These are phyloP conservation scores for Nettapus auritus DNA, from an alignment of 2,113 vertebrate genomes.

Conservation along the genomic window DNA sequence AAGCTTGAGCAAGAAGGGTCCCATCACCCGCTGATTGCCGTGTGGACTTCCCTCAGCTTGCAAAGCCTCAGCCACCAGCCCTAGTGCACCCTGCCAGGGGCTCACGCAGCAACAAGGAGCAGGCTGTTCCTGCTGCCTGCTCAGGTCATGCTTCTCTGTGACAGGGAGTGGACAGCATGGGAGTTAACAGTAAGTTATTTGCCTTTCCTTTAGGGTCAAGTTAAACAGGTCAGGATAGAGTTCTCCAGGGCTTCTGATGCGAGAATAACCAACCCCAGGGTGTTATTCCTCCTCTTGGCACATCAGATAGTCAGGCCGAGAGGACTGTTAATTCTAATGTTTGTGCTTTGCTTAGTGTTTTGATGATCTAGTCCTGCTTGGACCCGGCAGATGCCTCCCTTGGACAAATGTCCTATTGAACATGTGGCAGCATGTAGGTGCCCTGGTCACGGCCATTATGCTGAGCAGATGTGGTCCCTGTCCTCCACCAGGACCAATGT, in stretches of 20 bases:
- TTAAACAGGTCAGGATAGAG: not conserved
- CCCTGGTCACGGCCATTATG: fast-evolving
- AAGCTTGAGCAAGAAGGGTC: not conserved
- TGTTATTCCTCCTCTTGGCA: not conserved
- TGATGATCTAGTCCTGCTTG: not conserved
- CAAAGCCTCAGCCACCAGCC: fast-evolving
- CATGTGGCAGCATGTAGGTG: fast-evolving
- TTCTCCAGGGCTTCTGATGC: not conserved
- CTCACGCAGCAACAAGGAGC: not conserved
- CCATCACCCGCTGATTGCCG: fast-evolving
- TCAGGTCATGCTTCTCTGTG: not conserved
- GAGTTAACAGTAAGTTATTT: not conserved
- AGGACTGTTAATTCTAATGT: not conserved
- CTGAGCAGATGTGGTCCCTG: not conserved
- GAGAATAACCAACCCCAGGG: not conserved
- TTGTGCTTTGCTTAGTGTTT: not conserved
- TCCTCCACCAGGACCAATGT: not conserved
- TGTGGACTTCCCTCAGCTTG: not conserved
- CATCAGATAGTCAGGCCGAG: not conserved
- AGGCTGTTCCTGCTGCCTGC: too few species aligned
- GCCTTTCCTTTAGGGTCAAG: not conserved
- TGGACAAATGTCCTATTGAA: not conserved
- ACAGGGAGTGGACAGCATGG: not conserved
- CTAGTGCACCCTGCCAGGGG: not conserved
- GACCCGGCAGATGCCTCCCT: not conserved